These are phyloP conservation scores for Nemapogon koenigi DNA, from an alignment of 2,888 invertebrate species.

Conservation along the genomic window DNA sequence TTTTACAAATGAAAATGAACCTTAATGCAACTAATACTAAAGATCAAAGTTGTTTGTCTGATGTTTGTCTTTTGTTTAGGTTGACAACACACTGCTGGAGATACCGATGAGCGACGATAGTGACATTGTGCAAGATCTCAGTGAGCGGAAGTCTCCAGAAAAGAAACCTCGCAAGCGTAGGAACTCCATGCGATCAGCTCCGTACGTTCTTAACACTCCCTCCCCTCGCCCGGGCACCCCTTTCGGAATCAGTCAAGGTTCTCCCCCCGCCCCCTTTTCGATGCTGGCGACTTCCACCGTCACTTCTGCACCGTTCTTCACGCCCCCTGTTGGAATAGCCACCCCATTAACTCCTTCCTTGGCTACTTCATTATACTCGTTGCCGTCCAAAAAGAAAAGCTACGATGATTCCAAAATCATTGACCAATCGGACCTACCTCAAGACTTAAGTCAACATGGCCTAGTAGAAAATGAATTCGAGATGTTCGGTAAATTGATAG, in stretches of 20 bases:
- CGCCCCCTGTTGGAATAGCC: constrained; percentile 56
- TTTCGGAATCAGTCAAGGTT: constrained; percentile 42
- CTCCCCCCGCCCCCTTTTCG: constrained; percentile 33
- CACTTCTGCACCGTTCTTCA: constrained; percentile 32
- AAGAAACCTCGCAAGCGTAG: constrained; percentile 55
- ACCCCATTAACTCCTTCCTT: constrained; percentile 53
- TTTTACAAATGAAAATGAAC: too few species aligned
- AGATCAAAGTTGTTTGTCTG: too few species aligned
- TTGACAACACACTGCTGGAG: constrained; percentile 53
- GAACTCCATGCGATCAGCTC: constrained; percentile 51
- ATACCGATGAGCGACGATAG: constrained; percentile 56
- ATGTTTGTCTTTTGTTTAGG: constrained; percentile 37
- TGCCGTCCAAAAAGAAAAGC: constrained; percentile 43
- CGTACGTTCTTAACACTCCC: constrained; percentile 54
- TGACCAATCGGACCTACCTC: constrained; percentile 37
- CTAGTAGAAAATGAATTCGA: constrained; percentile 57
- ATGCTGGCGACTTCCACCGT: constrained; percentile 45
- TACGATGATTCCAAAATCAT: constrained; percentile 29
- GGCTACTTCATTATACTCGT: constrained; percentile 44
- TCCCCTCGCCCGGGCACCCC: constrained; percentile 54
- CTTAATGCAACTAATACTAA: too few species aligned
- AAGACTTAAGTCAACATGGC: constrained; percentile 53
- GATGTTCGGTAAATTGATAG: constrained; percentile 57
- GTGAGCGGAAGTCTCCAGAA: constrained; percentile 54
- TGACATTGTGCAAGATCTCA: constrained; percentile 53